phyloP scores from a whole-genome alignment of 2,797 vertebrate genomes.

The Tapirus indicus region DNA sequence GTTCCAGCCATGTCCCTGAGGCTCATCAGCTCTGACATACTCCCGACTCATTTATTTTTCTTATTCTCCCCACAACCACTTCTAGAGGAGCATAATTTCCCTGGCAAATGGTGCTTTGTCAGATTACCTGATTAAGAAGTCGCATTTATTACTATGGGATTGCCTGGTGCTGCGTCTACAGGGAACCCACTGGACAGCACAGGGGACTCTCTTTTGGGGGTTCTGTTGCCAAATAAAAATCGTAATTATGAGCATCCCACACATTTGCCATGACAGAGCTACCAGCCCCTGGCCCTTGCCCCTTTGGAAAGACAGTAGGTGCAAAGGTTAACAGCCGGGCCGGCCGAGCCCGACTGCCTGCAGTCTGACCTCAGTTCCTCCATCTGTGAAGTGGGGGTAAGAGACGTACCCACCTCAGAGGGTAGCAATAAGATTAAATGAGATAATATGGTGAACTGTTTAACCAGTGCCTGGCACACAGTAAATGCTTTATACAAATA shows the following conservation, averaged over 20 bases:
- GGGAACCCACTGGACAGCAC: conserved; percentile 76
- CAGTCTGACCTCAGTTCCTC: neutral
- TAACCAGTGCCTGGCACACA: neutral
- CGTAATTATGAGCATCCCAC: conserved; percentile 60
- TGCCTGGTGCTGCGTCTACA: conserved; percentile 57
- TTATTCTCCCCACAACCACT: conserved; percentile 78
- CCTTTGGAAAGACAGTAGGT: neutral
- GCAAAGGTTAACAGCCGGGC: neutral
- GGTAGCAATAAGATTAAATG: neutral
- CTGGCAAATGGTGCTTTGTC: conserved; percentile 84
- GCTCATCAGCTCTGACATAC: conserved; percentile 74
- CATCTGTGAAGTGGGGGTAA: neutral
- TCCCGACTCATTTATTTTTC: conserved; percentile 73
- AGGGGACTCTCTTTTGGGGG: conserved; percentile 64
- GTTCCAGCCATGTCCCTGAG: neutral
- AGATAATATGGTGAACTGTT: neutral
- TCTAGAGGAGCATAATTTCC: conserved; percentile 82
- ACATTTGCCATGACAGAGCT: conserved; percentile 46
- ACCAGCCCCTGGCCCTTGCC: neutral
- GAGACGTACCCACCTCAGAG: neutral
- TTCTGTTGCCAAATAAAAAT: conserved; percentile 77
- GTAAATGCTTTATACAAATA: neutral
- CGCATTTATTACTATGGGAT: conserved; percentile 79
- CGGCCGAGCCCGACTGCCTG: no score
- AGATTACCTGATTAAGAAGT: conserved; percentile 86